Conservation (phyloP, 2,797 vertebrate genomes). For the Chelmon rostratus region DNA sequence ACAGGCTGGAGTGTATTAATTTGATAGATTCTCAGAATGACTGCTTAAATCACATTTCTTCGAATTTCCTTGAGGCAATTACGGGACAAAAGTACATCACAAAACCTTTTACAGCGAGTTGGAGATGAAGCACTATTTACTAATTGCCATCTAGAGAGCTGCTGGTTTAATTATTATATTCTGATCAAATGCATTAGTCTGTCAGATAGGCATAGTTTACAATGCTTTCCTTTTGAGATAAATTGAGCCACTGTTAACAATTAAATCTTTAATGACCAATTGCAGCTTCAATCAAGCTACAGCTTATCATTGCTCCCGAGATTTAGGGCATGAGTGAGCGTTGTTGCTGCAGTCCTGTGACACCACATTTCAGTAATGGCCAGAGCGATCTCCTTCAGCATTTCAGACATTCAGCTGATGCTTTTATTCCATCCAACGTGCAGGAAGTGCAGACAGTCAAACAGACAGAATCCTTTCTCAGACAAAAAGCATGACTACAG, state of each 20-base stretch:
- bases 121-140: slow-evolving; percentile 51
- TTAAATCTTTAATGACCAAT: slow-evolving; percentile 45
- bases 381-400: neutral
- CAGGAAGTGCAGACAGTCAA: slow-evolving; percentile 17
- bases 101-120: slow-evolving; percentile 47
- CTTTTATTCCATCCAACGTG: slow-evolving; percentile 11
- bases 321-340: slow-evolving; percentile 30
- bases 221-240: slow-evolving; percentile 37
- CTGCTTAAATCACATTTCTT: slow-evolving; percentile 47
- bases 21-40: slow-evolving; percentile 57
- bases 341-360: slow-evolving; percentile 17
- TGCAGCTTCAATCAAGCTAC: slow-evolving; percentile 44
- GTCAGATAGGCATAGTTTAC: slow-evolving; percentile 28
- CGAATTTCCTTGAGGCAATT: slow-evolving; percentile 56
- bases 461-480: neutral
- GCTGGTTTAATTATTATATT: slow-evolving; percentile 52
- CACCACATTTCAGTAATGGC: slow-evolving; percentile 15
- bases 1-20: slow-evolving; percentile 49
- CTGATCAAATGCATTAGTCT: slow-evolving; percentile 49
- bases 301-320: slow-evolving; percentile 35
- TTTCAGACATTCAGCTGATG: slow-evolving; percentile 16
- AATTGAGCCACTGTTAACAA: slow-evolving; percentile 50
- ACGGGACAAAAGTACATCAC: slow-evolving; percentile 37
- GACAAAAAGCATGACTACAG: neutral
- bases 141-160: slow-evolving; percentile 35